Evolutionary conservation across 1,140 invertebrate genomes (phyloP).

Genomic region (Batillaria attramentaria): DNA sequence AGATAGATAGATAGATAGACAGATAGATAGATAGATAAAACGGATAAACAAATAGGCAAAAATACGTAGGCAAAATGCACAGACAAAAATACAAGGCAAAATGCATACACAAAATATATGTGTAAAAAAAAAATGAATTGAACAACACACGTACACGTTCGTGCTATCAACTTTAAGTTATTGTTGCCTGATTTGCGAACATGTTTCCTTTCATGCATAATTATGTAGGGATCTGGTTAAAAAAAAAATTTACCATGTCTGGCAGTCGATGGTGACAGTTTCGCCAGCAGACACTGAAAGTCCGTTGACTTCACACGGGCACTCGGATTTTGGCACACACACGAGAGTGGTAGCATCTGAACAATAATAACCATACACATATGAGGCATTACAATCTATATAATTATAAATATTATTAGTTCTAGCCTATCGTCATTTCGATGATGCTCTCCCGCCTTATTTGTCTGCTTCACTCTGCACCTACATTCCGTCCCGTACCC

Average conservation of each 20-base stretch:
- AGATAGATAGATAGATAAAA: too few relatives aligned
- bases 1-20: too few relatives aligned
- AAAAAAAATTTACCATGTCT: slow-evolving; percentile 10
- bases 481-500: too few relatives aligned
- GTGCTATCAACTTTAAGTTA: not conserved
- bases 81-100: not conserved
- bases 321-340: slow-evolving; percentile 9
- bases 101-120: not conserved
- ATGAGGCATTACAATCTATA: not conserved
- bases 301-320: slow-evolving; percentile 20
- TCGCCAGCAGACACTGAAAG: not conserved
- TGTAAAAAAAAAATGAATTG: not conserved
- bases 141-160: not conserved
- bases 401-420: not conserved
- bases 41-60: too few relatives aligned
- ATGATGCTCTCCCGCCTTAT: too few relatives aligned
- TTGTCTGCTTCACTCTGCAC: too few relatives aligned
- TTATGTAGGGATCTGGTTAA: too few relatives aligned
- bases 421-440: not conserved
- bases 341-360: not conserved
- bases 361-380: not conserved
- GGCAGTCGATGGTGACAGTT: slow-evolving; percentile 10
- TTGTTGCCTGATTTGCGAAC: not conserved
- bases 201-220: too few relatives aligned
- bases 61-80: not conserved